phyloP scores from a whole-genome alignment of 2,797 vertebrate genomes.

The Chlorospingus flavigularis region DNA sequence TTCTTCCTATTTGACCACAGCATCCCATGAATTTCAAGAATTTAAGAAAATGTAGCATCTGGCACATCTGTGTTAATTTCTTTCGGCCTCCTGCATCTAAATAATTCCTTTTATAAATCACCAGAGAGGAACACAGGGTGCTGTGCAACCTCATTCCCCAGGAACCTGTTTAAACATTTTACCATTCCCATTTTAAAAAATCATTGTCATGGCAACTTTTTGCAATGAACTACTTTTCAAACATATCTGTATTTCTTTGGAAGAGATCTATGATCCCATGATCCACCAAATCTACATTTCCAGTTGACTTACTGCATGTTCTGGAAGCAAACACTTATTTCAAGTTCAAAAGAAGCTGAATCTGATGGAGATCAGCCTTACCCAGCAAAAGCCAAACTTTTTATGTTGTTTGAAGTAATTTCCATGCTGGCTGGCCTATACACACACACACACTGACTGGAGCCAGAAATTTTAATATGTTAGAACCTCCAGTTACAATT shows the following conservation, averaged over 20 bases:
- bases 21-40: not conserved
- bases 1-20: not conserved
- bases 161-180: not conserved
- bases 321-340: not conserved
- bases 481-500: not conserved
- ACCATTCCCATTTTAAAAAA: not conserved
- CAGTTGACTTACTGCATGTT: not conserved
- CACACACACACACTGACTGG: not conserved
- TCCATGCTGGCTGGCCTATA: not conserved
- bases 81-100: not conserved
- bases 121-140: fast-evolving
- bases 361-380: not conserved
- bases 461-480: constrained; percentile 7
- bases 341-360: constrained; percentile 8
- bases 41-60: not conserved
- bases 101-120: not conserved
- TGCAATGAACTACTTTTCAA: not conserved
- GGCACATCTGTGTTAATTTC: not conserved
- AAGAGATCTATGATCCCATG: not conserved
- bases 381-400: not conserved
- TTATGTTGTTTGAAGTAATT: constrained; percentile 32
- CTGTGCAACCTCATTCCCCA: not conserved
- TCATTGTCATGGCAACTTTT: not conserved
- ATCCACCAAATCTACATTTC: not conserved
- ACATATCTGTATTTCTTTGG: not conserved